Percentiles rank a stretch among this genome's conserved stretches.
These are phyloP conservation scores for Grammomys surdaster DNA, from an alignment of 2,113 vertebrate species.

Conservation along the genomic window DNA sequence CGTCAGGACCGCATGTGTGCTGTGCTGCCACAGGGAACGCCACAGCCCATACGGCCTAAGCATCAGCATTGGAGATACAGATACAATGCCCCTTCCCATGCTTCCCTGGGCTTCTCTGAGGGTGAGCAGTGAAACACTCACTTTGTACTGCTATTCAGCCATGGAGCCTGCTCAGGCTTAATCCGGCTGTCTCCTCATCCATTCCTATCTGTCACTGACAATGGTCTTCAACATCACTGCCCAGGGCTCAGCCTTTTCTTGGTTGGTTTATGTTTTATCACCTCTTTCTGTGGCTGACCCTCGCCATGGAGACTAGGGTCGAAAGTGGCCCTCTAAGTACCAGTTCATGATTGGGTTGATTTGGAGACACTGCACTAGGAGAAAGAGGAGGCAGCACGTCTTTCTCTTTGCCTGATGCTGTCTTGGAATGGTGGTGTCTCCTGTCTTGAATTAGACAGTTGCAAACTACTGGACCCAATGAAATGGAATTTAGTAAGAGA, in stretches of 20 bases:
- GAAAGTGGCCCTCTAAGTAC: accelerated
- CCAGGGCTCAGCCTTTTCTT: not conserved
- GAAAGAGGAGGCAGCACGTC: accelerated
- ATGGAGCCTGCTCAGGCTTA: accelerated
- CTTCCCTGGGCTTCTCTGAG: not conserved
- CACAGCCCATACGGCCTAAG: accelerated
- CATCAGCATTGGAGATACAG: accelerated
- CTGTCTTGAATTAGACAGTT: not conserved
- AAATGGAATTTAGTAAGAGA: not conserved
- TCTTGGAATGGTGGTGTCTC: not conserved
- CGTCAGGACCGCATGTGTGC: not conserved
- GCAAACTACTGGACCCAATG: not conserved
- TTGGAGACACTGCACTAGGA: accelerated
- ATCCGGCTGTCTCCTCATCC: not conserved
- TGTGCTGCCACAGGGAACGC: accelerated
- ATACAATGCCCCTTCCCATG: too few species aligned
- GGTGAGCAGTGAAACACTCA: not conserved
- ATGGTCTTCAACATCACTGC: not conserved
- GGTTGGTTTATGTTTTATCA: not conserved
- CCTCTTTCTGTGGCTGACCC: not conserved
- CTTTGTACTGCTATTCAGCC: not conserved
- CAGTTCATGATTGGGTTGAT: accelerated
- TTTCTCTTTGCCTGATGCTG: not conserved
- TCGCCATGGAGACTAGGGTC: accelerated
- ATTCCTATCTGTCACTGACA: not conserved